These are phyloP conservation scores for Sinotaia quadrata DNA, from an alignment of 2,888 invertebrate species.

Conservation along the genomic window DNA sequence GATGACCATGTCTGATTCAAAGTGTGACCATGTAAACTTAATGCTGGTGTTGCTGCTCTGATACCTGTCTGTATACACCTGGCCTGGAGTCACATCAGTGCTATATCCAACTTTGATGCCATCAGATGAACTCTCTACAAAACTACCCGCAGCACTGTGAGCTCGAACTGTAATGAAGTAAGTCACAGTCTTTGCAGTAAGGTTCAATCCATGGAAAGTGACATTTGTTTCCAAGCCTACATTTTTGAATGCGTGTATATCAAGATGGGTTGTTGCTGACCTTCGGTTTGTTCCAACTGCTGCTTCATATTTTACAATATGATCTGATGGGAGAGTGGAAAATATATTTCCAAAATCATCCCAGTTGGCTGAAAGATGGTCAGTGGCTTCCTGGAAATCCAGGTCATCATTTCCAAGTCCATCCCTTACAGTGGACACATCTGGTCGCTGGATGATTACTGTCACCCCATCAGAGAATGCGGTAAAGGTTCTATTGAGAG, in stretches of 20 bases:
- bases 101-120: constrained; percentile 52
- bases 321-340: constrained; percentile 29
- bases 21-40: constrained; percentile 2
- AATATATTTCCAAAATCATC: constrained; percentile 35
- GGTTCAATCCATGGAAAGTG: constrained; percentile 47
- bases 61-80: background rate
- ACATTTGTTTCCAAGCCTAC: constrained; percentile 49
- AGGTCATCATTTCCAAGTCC: constrained; percentile 33
- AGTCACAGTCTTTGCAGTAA: constrained; percentile 45
- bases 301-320: constrained; percentile 47
- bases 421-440: constrained; percentile 35
- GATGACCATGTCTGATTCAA: constrained; percentile 23
- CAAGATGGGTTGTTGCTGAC: constrained; percentile 43
- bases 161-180: constrained; percentile 59
- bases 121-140: constrained; percentile 52
- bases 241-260: constrained; percentile 51
- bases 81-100: constrained; percentile 6
- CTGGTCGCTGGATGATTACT: constrained; percentile 35
- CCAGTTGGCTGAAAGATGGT: constrained; percentile 41
- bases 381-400: constrained; percentile 35
- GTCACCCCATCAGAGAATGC: constrained; percentile 38
- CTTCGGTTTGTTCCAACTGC: constrained; percentile 55
- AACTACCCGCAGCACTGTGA: constrained; percentile 51
- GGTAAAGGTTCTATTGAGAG: constrained; percentile 32
- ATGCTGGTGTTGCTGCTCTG: constrained; percentile 15